A percentile compares a stretch with the other conserved stretches of the same genome.
phyloP scores from a whole-genome alignment of 2,888 invertebrate species.

The Eupithecia subumbrata region DNA sequence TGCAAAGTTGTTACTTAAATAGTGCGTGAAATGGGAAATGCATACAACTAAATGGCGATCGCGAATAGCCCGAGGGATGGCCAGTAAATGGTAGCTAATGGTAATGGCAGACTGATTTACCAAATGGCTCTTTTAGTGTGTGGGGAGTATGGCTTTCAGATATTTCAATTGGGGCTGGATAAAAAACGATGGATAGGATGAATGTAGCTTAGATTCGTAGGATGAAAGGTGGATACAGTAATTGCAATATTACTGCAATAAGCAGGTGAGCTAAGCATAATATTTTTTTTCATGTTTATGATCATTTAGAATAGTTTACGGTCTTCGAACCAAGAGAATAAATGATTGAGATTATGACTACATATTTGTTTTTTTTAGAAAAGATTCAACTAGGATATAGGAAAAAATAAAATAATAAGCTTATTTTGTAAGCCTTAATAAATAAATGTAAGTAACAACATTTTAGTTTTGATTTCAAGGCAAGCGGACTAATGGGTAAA shows the following conservation, averaged over 20 bases:
- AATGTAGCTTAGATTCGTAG: background rate
- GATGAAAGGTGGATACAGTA: background rate
- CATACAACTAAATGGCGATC: slow-evolving; percentile 29
- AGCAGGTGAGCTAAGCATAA: background rate
- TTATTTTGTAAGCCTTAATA: too few relatives aligned
- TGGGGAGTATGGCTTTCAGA: slow-evolving; percentile 22
- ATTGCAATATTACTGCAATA: background rate
- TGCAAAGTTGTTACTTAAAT: background rate
- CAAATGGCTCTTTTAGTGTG: slow-evolving; percentile 40
- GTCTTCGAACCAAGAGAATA: background rate
- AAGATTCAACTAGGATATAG: background rate
- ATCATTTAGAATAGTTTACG: background rate
- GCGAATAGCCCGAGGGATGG: slow-evolving; percentile 25
- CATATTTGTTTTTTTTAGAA: background rate
- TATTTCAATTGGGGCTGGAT: slow-evolving; percentile 28
- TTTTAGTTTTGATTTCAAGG: too few relatives aligned
- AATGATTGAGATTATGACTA: background rate
- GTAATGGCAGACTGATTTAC: slow-evolving; percentile 40
- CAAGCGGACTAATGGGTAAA: too few relatives aligned
- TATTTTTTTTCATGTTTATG: background rate
- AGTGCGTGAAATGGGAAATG: slow-evolving; percentile 9
- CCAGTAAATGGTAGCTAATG: slow-evolving; percentile 35
- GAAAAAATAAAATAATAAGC: background rate
- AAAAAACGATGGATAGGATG: background rate
- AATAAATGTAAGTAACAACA: too few relatives aligned